phyloP scores from a whole-genome alignment of 2,888 invertebrate species.

The Pantelozetes paolii region DNA sequence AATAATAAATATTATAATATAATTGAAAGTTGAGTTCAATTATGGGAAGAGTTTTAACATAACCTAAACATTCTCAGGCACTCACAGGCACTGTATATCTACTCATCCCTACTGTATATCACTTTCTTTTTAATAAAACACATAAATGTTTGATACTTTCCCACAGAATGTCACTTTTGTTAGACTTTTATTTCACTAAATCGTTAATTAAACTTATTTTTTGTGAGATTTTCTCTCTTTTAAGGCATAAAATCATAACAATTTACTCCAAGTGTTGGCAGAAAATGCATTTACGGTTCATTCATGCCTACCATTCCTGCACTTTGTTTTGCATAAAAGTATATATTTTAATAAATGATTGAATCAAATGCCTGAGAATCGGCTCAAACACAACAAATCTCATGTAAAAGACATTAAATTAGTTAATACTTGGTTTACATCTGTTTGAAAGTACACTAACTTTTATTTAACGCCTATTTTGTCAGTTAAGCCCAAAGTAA shows the following conservation, averaged over 20 bases:
- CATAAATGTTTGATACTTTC: slow-evolving; percentile 26
- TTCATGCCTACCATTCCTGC: not conserved
- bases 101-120: not conserved
- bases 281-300: slow-evolving; percentile 11
- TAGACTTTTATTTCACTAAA: not conserved
- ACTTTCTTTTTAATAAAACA: not conserved
- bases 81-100: not conserved
- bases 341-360: slow-evolving; percentile 17
- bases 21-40: not conserved
- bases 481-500: not conserved
- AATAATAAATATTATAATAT: slow-evolving; percentile 4
- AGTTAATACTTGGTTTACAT: not conserved
- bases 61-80: slow-evolving; percentile 25
- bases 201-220: slow-evolving; percentile 20
- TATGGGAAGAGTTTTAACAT: slow-evolving; percentile 15
- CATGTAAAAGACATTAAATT: slow-evolving; percentile 9
- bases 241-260: not conserved
- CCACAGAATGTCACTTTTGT: slow-evolving; percentile 18
- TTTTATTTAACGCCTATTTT: slow-evolving; percentile 18
- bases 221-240: not conserved
- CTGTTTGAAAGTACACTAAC: not conserved
- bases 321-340: not conserved
- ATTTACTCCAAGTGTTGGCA: not conserved
- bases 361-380: not conserved
- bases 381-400: not conserved